phyloP scores from a whole-genome alignment of 2,888 invertebrate genomes.

The Unio pictorum region DNA sequence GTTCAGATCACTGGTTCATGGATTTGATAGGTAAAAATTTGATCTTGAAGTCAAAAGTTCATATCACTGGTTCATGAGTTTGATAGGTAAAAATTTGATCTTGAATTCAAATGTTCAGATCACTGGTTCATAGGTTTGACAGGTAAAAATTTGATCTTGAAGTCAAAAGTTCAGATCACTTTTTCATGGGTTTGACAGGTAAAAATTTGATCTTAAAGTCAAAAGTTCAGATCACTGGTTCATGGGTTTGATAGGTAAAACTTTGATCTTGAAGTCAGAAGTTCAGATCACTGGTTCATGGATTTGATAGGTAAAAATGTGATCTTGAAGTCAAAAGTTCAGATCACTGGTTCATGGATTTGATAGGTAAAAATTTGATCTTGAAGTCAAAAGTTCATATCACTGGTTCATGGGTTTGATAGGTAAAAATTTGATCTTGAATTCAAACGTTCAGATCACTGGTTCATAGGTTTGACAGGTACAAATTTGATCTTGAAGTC shows the following conservation, averaged over 20 bases:
- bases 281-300: background rate
- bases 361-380: background rate
- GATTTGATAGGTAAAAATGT: background rate
- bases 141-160: background rate
- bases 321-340: background rate
- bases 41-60: background rate
- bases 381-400: background rate
- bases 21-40: background rate
- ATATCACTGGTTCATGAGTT: background rate
- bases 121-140: too few relatives aligned
- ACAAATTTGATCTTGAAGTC: background rate
- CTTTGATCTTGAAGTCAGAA: background rate
- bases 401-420: too few relatives aligned
- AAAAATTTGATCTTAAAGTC: background rate
- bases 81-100: background rate
- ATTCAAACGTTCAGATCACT: background rate
- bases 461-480: too few relatives aligned
- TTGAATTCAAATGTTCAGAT: background rate
- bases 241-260: background rate
- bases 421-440: background rate
- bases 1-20: background rate
- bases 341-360: background rate
- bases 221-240: background rate
- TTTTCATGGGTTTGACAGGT: too few relatives aligned
- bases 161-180: background rate